Percentiles rank a stretch among this genome's conserved stretches.
phyloP scores from a whole-genome alignment of 2,113 vertebrate genomes.

The Talpa occidentalis region DNA sequence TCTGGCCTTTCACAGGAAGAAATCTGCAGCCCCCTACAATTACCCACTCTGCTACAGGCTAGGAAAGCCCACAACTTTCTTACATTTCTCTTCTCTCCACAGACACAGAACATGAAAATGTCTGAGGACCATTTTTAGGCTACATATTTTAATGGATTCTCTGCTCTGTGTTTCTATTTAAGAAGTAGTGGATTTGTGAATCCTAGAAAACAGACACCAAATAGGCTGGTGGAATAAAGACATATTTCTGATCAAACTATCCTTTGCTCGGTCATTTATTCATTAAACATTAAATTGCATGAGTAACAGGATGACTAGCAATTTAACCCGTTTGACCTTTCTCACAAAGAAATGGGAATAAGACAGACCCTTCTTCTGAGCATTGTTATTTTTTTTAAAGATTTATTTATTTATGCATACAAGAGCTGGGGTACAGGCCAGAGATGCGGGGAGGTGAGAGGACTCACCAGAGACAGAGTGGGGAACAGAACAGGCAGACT shows the following conservation, averaged over 20 bases:
- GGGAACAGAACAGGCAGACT: no score
- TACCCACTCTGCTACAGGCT: background rate
- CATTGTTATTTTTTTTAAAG: no score
- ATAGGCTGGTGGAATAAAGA: constrained; percentile 37
- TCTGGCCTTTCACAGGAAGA: background rate
- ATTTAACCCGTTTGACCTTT: background rate
- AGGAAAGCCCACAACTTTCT: background rate
- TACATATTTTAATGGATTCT: background rate
- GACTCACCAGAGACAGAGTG: no score
- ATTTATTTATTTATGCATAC: no score
- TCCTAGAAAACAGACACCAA: background rate
- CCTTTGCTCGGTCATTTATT: background rate
- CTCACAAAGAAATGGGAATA: background rate
- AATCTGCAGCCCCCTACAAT: background rate
- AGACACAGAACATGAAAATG: constrained; percentile 7
- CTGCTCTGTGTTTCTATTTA: background rate
- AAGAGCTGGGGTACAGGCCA: no score
- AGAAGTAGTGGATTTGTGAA: background rate
- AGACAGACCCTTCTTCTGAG: background rate
- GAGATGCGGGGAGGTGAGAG: no score
- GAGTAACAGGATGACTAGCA: background rate
- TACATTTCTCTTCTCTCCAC: background rate
- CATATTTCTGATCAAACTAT: background rate
- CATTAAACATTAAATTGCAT: background rate
- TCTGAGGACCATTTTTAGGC: background rate